phyloP scores from a whole-genome alignment of 2,113 vertebrate genomes.

The Ondatra zibethicus region DNA sequence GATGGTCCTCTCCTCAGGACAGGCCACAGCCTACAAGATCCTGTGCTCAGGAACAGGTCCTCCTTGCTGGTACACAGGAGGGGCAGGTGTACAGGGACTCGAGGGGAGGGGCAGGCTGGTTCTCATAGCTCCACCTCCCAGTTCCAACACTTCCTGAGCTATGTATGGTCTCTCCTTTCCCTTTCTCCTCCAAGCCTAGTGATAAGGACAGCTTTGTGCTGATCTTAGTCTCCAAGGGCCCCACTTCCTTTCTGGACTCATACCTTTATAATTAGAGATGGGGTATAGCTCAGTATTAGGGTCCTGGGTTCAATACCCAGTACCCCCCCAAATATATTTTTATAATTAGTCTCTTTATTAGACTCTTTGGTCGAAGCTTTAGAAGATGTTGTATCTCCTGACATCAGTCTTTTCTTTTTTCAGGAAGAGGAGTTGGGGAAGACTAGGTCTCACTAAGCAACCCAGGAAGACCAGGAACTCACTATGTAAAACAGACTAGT shows the following conservation, averaged over 20 bases:
- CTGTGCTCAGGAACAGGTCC: background rate
- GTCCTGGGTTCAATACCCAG: background rate
- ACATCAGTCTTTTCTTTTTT: background rate
- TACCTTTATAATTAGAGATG: background rate
- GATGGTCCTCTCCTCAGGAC: background rate
- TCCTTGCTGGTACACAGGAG: background rate
- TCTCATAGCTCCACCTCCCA: background rate
- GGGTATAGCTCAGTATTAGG: background rate
- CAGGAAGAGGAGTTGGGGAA: background rate
- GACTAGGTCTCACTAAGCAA: background rate
- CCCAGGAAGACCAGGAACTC: background rate
- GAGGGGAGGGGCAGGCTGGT: background rate
- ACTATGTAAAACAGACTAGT: background rate
- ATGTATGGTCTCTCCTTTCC: too few relatives aligned
- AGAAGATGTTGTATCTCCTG: background rate
- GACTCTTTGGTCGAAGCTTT: background rate
- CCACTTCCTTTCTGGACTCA: background rate
- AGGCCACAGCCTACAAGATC: background rate
- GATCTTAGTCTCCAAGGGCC: background rate
- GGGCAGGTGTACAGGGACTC: fast-evolving
- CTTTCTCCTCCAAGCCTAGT: background rate
- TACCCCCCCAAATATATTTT: background rate
- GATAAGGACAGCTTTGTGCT: background rate
- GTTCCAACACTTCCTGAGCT: background rate
- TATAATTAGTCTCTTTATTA: background rate